These are phyloP conservation scores for Matsumyia berberina DNA, from an alignment of 2,888 invertebrate species.

Conservation along the genomic window DNA sequence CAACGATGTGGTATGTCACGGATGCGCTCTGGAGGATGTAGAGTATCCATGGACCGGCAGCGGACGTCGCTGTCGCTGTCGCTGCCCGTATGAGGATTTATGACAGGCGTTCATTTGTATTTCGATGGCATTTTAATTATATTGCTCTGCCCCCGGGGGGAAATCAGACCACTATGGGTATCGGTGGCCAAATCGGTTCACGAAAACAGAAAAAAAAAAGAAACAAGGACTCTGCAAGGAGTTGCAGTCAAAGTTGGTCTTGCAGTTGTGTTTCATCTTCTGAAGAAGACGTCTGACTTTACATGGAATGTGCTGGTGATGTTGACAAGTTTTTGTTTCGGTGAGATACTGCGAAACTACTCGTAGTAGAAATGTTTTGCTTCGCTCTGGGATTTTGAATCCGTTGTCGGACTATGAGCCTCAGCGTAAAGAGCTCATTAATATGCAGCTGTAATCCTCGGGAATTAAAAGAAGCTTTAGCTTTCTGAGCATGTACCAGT, in stretches of 20 bases:
- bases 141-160: constrained; percentile 76
- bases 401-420: constrained; percentile 22
- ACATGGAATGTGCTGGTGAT: constrained; percentile 71
- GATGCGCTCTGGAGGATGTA: constrained; percentile 22
- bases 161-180: constrained; percentile 75
- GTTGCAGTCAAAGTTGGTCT: constrained; percentile 17
- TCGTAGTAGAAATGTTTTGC: constrained; percentile 25
- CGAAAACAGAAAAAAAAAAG: constrained; percentile 1
- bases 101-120: constrained; percentile 77
- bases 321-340: constrained; percentile 74
- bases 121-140: constrained; percentile 77
- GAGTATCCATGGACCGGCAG: constrained; percentile 39
- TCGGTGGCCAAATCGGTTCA: constrained; percentile 60
- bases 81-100: constrained; percentile 75
- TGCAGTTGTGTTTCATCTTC: constrained; percentile 22
- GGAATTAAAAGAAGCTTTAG: constrained; percentile 57
- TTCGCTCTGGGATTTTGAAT: constrained; percentile 24
- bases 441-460: constrained; percentile 60
- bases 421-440: constrained; percentile 67
- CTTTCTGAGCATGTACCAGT: constrained; percentile 45
- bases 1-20: constrained; percentile 72
- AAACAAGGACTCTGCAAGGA: constrained; percentile 27
- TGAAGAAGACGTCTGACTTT: constrained; percentile 69
- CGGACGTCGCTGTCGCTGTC: constrained; percentile 47
- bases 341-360: constrained; percentile 59